These are phyloP conservation scores for Dreissena polymorpha DNA, from an alignment of 1,140 invertebrate genomes.

Conservation along the genomic window DNA sequence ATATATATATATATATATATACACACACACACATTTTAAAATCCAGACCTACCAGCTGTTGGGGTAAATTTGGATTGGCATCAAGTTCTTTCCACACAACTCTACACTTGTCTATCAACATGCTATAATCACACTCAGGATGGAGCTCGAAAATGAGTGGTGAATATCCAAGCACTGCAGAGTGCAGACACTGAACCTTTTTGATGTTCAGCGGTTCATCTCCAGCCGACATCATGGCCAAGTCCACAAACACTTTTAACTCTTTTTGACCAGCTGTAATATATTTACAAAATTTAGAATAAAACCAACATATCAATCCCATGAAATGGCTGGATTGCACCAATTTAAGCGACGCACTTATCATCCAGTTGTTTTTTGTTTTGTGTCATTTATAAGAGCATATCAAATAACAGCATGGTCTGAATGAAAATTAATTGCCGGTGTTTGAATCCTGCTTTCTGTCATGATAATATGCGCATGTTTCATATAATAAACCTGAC, in stretches of 20 bases:
- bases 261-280: constrained; percentile 66
- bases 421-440: too few relatives aligned
- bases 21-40: too few relatives aligned
- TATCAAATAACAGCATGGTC: too few relatives aligned
- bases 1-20: too few relatives aligned
- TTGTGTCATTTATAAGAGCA: too few relatives aligned
- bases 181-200: constrained; percentile 71
- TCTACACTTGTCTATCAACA: constrained; percentile 66
- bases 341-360: too few relatives aligned
- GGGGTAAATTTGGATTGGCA: constrained; percentile 63
- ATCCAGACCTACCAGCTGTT: constrained; percentile 65
- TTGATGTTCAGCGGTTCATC: constrained; percentile 70
- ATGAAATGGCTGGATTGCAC: too few relatives aligned
- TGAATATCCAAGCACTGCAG: constrained; percentile 73
- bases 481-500: too few relatives aligned
- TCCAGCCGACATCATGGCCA: constrained; percentile 75
- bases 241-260: constrained; percentile 76
- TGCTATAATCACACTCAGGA: constrained; percentile 54
- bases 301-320: too few relatives aligned
- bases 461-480: too few relatives aligned
- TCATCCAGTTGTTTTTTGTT: too few relatives aligned
- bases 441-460: too few relatives aligned
- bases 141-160: constrained; percentile 74
- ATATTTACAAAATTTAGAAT: background rate
- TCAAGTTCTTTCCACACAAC: constrained; percentile 69